phyloP scores from a whole-genome alignment of 2,797 vertebrate species.

The Halcyon smyrnensis region DNA sequence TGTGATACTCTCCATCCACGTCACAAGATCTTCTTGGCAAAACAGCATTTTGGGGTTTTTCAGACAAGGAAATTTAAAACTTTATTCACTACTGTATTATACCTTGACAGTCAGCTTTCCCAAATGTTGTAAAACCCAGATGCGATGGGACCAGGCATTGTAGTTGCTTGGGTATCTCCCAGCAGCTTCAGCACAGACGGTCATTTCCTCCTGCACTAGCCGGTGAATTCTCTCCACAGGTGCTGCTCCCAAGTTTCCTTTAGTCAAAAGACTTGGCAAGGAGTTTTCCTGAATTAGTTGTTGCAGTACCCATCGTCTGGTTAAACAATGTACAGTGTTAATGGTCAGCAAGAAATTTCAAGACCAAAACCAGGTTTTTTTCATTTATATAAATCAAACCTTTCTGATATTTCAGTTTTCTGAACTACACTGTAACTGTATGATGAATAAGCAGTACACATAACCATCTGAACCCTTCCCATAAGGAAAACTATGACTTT shows the following conservation, averaged over 20 bases:
- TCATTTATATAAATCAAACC: not conserved
- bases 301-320: conserved; percentile 93
- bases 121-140: conserved; percentile 95
- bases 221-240: conserved; percentile 81
- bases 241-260: conserved; percentile 78
- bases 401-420: not conserved
- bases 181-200: conserved; percentile 92
- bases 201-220: conserved; percentile 90
- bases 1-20: not conserved
- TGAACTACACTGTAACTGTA: not conserved
- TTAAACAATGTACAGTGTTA: not conserved
- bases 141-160: conserved; percentile 98
- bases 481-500: not conserved
- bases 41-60: not conserved
- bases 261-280: conserved; percentile 72
- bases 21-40: not conserved
- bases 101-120: conserved; percentile 92
- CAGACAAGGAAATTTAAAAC: not conserved
- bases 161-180: conserved; percentile 97
- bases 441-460: not conserved
- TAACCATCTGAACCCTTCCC: not conserved
- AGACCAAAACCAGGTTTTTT: not conserved
- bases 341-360: conserved; percentile 16
- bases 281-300: conserved; percentile 85
- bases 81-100: conserved; percentile 2